Conservation (phyloP, 2,113 vertebrate species). For the Loxodonta africana region DNA sequence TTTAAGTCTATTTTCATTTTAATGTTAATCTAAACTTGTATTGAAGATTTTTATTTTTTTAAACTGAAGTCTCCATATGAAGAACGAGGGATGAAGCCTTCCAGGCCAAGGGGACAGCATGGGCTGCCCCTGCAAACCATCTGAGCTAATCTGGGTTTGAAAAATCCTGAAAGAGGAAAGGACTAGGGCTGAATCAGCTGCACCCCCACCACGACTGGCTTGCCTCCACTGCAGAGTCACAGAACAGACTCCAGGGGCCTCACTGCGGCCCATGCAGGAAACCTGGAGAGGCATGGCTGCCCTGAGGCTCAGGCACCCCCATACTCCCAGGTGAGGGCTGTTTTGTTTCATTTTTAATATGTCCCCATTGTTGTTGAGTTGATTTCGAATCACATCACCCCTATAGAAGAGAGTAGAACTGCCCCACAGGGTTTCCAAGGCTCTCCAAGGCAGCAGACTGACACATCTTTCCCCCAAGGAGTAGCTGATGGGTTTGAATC, state of each 20-base stretch:
- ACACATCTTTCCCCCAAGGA: no score
- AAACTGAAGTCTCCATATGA: neutral
- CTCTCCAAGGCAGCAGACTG: no score
- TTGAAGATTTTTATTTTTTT: neutral
- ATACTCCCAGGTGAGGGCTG: neutral
- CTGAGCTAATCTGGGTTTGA: neutral
- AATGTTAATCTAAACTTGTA: neutral
- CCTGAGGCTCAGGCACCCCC: neutral
- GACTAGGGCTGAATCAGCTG: accelerated
- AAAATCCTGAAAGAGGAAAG: neutral
- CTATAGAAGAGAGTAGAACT: no score
- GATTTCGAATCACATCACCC: no score
- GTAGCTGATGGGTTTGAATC: no score
- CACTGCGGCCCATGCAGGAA: neutral
- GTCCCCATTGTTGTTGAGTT: no score
- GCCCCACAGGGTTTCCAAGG: no score
- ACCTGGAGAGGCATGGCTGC: neutral
- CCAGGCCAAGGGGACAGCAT: no score
- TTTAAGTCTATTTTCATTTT: neutral
- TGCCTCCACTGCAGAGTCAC: neutral
- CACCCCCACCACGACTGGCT: no score
- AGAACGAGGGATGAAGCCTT: neutral
- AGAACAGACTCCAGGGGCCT: neutral
- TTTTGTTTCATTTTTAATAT: neutral
- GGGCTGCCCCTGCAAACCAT: no score